Base-by-base conservation (phyloP, 2,113 vertebrate species). In the Amphilophus citrinellus region DNA sequence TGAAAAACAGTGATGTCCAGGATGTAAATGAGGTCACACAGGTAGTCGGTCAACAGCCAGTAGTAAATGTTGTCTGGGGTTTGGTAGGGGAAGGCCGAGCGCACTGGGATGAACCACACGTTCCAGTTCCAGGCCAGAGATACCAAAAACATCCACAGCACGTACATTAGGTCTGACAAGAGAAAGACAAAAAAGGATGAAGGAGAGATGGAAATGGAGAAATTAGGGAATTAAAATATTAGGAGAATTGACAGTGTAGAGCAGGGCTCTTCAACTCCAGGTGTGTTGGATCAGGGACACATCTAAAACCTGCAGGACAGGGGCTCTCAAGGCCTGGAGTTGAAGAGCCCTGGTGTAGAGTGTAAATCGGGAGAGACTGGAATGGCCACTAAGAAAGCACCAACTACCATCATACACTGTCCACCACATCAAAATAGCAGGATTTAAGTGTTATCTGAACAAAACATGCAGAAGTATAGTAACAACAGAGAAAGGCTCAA, bases 71-170 rank as follows among this genome's bases (percentile, higher is more conserved):
- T 98, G 65, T 86, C 87, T 0, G 97, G 92, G 0, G 96, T 97
- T 90, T 99, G 98, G 91, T 98, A 99, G 3, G 97, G 98, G 87
- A 99, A 96, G n/a, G 96, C 94, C 92, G 92, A 96, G 27, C 98
- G 98, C 57, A 99, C 97, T 0, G 98, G 98, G 78, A 99, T 99
- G 90, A 99, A 80, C 98, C 98, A 99, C n/a, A 93, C 95, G 58
- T 98, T 99, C 98, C 98, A 99, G 93, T 99, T 99, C 97, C 98
- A 99, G 6, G 98, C 98, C 95, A 98, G 56, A 73, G 97, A 96
- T 71, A 99, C 98, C 10, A 98, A 87, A 90, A 98, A 96, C 42
- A 99, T 96, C 98, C 98, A 99, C 85, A 99, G 92, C 80, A 99
- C 97, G 0, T 99, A 99, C 92, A 97, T 95, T 42, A 97, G 91